These are phyloP conservation scores for Oxycera nigricornis DNA, from an alignment of 2,888 invertebrate genomes.

Conservation along the genomic window DNA sequence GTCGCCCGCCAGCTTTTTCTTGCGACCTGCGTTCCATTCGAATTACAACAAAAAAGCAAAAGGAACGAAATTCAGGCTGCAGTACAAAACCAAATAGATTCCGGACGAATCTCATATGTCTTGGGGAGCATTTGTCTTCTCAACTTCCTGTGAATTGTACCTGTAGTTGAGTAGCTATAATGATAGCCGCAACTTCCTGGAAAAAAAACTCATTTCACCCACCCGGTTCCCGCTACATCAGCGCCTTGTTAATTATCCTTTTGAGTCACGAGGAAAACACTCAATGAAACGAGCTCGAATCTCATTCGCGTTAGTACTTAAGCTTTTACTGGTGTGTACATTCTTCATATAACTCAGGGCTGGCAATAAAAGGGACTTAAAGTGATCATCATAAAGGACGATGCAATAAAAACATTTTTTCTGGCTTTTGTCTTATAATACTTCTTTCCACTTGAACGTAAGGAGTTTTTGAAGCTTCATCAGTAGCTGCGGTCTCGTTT, in stretches of 20 bases:
- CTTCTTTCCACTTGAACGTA: constrained; percentile 26
- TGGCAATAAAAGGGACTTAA: constrained; percentile 61
- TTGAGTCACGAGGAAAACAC: constrained; percentile 29
- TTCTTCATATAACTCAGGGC: constrained; percentile 56
- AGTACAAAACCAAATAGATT: not conserved
- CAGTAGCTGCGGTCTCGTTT: not conserved
- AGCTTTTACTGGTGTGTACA: constrained; percentile 30
- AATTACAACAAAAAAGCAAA: not conserved
- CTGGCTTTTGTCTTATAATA: constrained; percentile 32
- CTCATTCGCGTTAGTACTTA: constrained; percentile 34
- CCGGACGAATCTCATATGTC: not conserved
- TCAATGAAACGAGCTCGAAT: constrained; percentile 22
- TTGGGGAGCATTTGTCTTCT: not conserved
- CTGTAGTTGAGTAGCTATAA: not conserved
- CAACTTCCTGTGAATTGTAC: not conserved
- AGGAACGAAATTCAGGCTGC: not conserved
- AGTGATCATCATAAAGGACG: constrained; percentile 62
- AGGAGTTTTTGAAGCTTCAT: constrained; percentile 8
- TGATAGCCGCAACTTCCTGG: not conserved
- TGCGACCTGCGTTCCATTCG: not conserved
- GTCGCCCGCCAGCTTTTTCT: not conserved
- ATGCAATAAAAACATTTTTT: constrained; percentile 59
- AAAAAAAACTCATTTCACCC: not conserved
- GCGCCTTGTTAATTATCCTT: constrained; percentile 50
- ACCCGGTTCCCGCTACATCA: not conserved